Evolutionary conservation across 2,113 vertebrate genomes (phyloP).

Genomic region (Anas platyrhynchos): DNA sequence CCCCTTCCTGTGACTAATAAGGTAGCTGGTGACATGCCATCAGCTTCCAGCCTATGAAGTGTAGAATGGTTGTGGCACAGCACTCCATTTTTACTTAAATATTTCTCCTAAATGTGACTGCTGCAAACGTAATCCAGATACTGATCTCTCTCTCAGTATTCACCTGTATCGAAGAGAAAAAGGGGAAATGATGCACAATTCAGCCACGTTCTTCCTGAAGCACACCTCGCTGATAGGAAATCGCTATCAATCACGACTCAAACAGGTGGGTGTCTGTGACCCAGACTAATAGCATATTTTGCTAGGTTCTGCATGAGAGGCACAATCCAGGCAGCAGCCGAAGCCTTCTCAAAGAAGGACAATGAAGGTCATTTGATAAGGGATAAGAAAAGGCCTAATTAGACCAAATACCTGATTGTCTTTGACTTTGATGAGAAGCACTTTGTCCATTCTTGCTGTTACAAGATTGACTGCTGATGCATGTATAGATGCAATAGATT

Average conservation of each 20-base stretch:
- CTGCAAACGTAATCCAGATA: neutral
- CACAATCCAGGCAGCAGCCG: neutral
- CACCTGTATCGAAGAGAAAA: neutral
- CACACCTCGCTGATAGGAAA: neutral
- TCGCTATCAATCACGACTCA: neutral
- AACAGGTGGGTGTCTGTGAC: neutral
- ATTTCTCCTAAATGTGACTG: neutral
- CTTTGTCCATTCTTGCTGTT: too few species aligned
- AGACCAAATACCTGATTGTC: neutral
- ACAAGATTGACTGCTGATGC: too few species aligned
- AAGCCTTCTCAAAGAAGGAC: neutral
- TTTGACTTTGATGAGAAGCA: neutral
- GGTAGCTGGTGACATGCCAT: neutral
- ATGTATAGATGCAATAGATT: too few species aligned
- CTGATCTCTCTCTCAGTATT: neutral
- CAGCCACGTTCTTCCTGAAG: fast-evolving
- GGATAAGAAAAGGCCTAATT: neutral
- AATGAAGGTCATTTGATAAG: neutral
- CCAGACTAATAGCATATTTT: neutral
- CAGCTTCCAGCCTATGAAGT: neutral
- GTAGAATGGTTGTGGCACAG: neutral
- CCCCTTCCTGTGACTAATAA: neutral
- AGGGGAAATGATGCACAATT: neutral
- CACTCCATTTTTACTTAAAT: neutral
- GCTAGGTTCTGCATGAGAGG: neutral